These are phyloP conservation scores for Drosophila subpulchrella DNA, from an alignment of 1,140 invertebrate genomes.

Conservation along the genomic window DNA sequence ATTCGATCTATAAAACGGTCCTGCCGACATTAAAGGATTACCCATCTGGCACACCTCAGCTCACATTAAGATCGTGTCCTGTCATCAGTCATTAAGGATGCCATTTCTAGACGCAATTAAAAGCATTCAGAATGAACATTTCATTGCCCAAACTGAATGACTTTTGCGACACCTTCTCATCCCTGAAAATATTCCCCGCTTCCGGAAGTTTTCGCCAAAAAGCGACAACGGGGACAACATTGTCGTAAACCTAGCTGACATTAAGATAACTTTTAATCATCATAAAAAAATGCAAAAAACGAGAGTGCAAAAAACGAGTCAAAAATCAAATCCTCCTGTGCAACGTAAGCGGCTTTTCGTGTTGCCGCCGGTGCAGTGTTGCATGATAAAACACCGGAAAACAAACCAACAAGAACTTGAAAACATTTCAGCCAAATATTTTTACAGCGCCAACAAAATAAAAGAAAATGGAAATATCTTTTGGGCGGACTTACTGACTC, in stretches of 20 bases:
- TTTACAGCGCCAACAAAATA: constrained; percentile 37
- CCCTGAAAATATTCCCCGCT: not conserved
- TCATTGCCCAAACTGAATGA: constrained; percentile 69
- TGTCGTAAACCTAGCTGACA: constrained; percentile 74
- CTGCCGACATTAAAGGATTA: constrained; percentile 26
- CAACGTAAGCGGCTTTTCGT: constrained; percentile 77
- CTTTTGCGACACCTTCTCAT: constrained; percentile 21
- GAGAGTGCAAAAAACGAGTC: constrained; percentile 29
- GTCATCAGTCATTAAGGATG: constrained; percentile 73
- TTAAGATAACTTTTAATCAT: constrained; percentile 82
- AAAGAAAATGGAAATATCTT: constrained; percentile 29
- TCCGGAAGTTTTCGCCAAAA: constrained; percentile 39
- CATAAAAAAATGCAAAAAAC: constrained; percentile 61
- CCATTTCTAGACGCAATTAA: constrained; percentile 80
- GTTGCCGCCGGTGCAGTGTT: constrained; percentile 58
- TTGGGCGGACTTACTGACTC: constrained; percentile 55
- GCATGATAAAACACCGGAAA: constrained; percentile 50
- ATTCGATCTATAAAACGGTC: constrained; percentile 15
- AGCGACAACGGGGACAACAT: constrained; percentile 51
- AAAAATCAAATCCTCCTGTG: constrained; percentile 49
- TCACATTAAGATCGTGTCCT: constrained; percentile 47
- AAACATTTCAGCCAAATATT: constrained; percentile 59
- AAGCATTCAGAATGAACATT: constrained; percentile 75
- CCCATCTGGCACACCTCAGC: constrained; percentile 25
- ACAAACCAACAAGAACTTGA: constrained; percentile 19